Conservation (phyloP, 2,888 invertebrate genomes). For the Sarcophaga rosellei region DNA sequence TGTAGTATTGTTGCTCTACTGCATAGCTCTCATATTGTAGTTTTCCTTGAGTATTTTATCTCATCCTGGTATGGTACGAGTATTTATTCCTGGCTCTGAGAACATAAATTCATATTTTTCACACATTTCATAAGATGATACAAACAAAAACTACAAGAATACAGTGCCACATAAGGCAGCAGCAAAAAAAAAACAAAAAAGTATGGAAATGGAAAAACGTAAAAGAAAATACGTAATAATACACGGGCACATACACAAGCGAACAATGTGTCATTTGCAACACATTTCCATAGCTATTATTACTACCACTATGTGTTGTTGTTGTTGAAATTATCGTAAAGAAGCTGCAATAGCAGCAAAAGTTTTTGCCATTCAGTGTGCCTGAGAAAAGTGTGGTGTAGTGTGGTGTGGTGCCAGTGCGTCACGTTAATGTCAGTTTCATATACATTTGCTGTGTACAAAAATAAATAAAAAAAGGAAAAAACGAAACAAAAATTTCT, state of each 20-base stretch:
- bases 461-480: neutral
- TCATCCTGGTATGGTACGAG: neutral
- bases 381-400: neutral
- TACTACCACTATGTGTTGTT: neutral
- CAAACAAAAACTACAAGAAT: constrained; percentile 7
- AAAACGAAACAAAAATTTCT: neutral
- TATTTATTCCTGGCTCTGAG: constrained; percentile 26
- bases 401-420: constrained; percentile 41
- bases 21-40: neutral
- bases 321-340: neutral
- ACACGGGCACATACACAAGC: constrained; percentile 4
- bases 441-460: constrained; percentile 2
- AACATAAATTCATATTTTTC: constrained; percentile 53
- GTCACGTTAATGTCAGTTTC: constrained; percentile 60
- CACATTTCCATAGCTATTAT: constrained; percentile 45
- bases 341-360: neutral
- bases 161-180: constrained; percentile 4
- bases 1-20: neutral
- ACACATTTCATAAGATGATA: constrained; percentile 50
- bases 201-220: constrained; percentile 9
- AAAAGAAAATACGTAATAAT: constrained; percentile 19
- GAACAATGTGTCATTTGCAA: constrained; percentile 66
- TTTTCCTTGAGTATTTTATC: neutral
- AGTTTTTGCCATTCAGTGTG: neutral
- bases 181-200: neutral